Percentiles rank a stretch among this genome's conserved stretches.
These are phyloP conservation scores for Cosmopolites sordidus DNA, from an alignment of 2,888 invertebrate species.

Conservation along the genomic window DNA sequence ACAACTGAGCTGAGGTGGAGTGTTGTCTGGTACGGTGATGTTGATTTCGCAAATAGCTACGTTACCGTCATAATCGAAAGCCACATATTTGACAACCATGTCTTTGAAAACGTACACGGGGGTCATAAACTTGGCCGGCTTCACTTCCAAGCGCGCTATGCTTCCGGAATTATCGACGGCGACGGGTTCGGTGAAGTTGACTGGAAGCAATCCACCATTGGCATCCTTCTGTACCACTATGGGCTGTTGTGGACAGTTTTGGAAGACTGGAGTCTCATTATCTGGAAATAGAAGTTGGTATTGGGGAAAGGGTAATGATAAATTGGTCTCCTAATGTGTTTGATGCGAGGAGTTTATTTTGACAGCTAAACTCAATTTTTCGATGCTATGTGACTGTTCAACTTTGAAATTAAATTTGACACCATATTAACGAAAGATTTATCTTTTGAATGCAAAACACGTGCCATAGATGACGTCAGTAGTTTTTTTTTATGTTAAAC, in stretches of 20 bases:
- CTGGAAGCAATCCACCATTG: slow-evolving; percentile 83
- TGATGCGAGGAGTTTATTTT: no score
- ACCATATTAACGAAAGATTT: no score
- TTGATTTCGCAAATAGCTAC: slow-evolving; percentile 96
- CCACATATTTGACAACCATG: slow-evolving; percentile 90
- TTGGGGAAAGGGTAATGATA: background rate
- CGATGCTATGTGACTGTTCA: no score
- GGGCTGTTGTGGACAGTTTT: slow-evolving; percentile 92
- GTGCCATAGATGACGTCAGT: no score
- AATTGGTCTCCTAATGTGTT: no score
- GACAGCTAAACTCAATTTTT: no score
- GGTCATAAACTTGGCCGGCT: slow-evolving; percentile 85
- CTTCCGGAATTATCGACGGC: slow-evolving; percentile 95
- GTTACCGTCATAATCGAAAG: slow-evolving; percentile 96
- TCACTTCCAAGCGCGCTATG: slow-evolving; percentile 87
- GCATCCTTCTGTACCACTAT: slow-evolving; percentile 84
- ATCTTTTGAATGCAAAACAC: no score
- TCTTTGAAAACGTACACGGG: slow-evolving; percentile 86
- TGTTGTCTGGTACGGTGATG: slow-evolving; percentile 85
- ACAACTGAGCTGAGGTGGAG: slow-evolving; percentile 84
- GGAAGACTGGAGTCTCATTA: slow-evolving; percentile 94
- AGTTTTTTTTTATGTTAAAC: no score
- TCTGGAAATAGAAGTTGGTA: slow-evolving; percentile 54
- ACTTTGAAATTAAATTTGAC: no score
- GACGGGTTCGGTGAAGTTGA: slow-evolving; percentile 89